Evolutionary conservation across 1,140 invertebrate genomes (phyloP).

Genomic region (Neodiprion fabricii): DNA sequence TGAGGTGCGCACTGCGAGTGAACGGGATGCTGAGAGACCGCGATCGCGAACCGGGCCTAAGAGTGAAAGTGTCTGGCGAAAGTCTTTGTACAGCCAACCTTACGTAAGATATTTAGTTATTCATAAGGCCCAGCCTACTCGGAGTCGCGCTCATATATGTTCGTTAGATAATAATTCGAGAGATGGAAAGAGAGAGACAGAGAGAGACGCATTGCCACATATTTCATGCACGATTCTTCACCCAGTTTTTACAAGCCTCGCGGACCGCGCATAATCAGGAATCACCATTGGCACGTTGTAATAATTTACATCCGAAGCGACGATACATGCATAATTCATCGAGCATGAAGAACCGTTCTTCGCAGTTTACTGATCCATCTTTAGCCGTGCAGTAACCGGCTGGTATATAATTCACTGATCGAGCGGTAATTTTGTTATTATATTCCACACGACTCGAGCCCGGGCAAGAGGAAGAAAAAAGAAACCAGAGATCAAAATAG

Average conservation of each 20-base stretch:
- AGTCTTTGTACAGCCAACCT: constrained; percentile 50
- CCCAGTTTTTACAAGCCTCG: background rate
- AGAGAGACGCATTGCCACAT: background rate
- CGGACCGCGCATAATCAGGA: background rate
- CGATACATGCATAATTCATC: no score
- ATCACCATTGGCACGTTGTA: no score
- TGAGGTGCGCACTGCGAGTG: constrained; percentile 35
- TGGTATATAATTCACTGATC: no score
- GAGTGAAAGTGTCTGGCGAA: constrained; percentile 59
- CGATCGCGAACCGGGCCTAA: constrained; percentile 30
- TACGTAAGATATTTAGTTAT: constrained; percentile 53
- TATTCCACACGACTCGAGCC: no score
- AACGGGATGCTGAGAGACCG: constrained; percentile 52
- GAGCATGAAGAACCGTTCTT: no score
- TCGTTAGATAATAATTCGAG: background rate
- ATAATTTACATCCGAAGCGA: no score
- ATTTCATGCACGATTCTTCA: background rate
- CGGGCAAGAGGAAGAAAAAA: no score
- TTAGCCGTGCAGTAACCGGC: no score
- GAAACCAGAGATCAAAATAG: no score
- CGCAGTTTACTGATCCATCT: no score
- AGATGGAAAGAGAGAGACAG: background rate
- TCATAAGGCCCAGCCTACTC: constrained; percentile 5
- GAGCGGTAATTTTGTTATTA: no score
- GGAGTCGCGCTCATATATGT: background rate